phyloP scores from a whole-genome alignment of 2,888 invertebrate genomes.

The Lepas anatifera region DNA sequence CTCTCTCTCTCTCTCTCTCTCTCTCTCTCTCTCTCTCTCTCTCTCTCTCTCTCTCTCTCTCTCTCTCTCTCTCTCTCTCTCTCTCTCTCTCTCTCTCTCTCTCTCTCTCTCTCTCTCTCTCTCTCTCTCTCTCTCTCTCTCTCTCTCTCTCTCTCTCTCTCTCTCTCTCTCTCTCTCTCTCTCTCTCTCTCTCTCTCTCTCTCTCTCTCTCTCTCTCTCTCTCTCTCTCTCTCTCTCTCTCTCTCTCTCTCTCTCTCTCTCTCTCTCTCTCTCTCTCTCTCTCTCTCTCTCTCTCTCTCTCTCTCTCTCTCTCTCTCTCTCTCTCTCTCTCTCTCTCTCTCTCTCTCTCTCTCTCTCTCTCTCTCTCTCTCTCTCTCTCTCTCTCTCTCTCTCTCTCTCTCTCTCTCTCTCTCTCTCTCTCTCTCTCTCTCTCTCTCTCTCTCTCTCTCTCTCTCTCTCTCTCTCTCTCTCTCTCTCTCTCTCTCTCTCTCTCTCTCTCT shows the following conservation, averaged over 20 bases:
- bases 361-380: background rate
- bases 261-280: background rate
- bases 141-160: background rate
- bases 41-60: background rate
- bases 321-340: background rate
- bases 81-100: background rate
- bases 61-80: background rate
- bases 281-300: background rate
- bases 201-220: too few relatives aligned
- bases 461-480: background rate
- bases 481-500: background rate
- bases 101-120: background rate
- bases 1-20: background rate
- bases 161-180: background rate
- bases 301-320: background rate
- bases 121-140: background rate
- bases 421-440: background rate
- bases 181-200: too few relatives aligned
- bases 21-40: background rate
- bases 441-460: conserved; percentile 12
- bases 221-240: too few relatives aligned
- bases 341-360: background rate
- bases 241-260: too few relatives aligned
- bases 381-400: background rate
- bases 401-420: background rate